Base-by-base conservation (phyloP, 2,888 invertebrate species). In the Athetis lepigone region DNA sequence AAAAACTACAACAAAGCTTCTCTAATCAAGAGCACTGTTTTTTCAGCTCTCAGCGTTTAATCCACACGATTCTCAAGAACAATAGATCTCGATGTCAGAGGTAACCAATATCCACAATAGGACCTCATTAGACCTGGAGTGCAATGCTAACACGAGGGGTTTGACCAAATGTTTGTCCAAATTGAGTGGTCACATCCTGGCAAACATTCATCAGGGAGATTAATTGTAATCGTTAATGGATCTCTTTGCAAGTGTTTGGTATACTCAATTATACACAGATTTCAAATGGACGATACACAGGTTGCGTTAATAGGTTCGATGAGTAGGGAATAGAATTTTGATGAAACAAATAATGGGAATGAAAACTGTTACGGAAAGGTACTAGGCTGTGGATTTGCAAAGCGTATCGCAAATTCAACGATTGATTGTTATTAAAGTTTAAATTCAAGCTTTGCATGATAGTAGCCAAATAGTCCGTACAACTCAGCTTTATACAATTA, bases 181-280 rank as follows among this genome's bases (percentile, higher is more conserved):
- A 90, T 90, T 86, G 91, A 92, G 92, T 92, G 90, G 89, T 85
- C 88, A 84, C 81, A 85, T 85, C 84, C 81, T 82, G 63, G 87
- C 90, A 94, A 94, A 94, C 92, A 94, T 89, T 93, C 92, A 93
- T 94, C 93, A 92, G 89, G 81, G 85, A 88, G 93, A 94, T 94
- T 93, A 94, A 94, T 93, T 93, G 93, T 92, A 85, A 86, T 88
- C 85, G 87, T 87, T 91, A 91, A 92, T 92, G 89, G 90, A 83
- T 81, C 83, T 88, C 89, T 91, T 84, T 81, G 79, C 72, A 82
- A 91, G 90, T 89, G 89, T 82, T 87, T 72, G 80, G 68, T 81
- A 83, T 85, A 88, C 81, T 77, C 75, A 68, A 73, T 65, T 77
- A 75, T 72, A 74, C 70, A 58, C 72, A 75, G 74, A 75, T 72